Conservation (phyloP, 1,140 invertebrate species). For the Listronotus oregonensis region DNA sequence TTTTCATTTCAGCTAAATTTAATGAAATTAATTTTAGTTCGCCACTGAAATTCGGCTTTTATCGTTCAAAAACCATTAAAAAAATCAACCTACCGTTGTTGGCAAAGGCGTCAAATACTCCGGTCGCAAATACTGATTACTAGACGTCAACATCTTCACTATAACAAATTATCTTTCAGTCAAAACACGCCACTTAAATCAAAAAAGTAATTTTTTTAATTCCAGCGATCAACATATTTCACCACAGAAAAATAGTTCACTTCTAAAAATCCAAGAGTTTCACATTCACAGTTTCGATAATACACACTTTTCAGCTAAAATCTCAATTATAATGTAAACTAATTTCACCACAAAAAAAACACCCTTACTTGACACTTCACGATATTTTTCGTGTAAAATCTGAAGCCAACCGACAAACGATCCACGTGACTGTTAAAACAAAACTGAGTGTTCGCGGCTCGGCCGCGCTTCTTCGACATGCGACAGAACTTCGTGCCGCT, state of each 20-base stretch:
- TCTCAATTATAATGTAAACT: too few relatives aligned
- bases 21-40: too few relatives aligned
- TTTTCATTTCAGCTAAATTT: too few relatives aligned
- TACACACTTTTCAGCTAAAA: too few relatives aligned
- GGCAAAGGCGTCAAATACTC: conserved; percentile 88
- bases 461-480: conserved; percentile 37
- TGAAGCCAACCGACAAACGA: conserved; percentile 10
- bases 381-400: conserved; percentile 3
- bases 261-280: too few relatives aligned
- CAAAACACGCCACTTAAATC: background rate
- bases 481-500: conserved; percentile 41
- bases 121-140: conserved; percentile 87
- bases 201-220: too few relatives aligned
- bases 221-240: too few relatives aligned
- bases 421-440: conserved; percentile 40
- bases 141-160: conserved; percentile 75
- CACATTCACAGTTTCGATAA: too few relatives aligned
- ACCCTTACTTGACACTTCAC: background rate
- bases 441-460: conserved; percentile 22
- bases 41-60: too few relatives aligned
- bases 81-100: conserved; percentile 75
- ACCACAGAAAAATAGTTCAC: too few relatives aligned
- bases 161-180: background rate
- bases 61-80: too few relatives aligned
- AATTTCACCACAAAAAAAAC: background rate